phyloP scores from a whole-genome alignment of 2,888 invertebrate genomes.

The Ennomos quercinarius region DNA sequence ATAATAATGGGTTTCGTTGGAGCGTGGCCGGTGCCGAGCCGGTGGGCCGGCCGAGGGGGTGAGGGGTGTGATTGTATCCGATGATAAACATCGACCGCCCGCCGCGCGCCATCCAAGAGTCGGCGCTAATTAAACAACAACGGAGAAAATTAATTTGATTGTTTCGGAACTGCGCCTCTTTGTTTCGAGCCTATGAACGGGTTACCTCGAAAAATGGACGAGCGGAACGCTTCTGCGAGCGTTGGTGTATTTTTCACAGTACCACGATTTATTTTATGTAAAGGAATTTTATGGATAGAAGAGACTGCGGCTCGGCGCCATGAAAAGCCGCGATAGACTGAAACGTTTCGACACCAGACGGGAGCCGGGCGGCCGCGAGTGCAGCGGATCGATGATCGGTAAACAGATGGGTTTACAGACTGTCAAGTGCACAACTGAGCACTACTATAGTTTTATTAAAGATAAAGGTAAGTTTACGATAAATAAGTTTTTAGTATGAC shows the following conservation, averaged over 20 bases:
- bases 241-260: conserved; percentile 54
- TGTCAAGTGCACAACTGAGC: conserved; percentile 28
- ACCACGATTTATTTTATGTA: conserved; percentile 58
- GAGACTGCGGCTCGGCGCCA: conserved; percentile 52
- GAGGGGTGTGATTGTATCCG: conserved; percentile 77
- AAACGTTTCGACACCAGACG: conserved; percentile 64
- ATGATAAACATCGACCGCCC: conserved; percentile 83
- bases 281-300: conserved; percentile 45
- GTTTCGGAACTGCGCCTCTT: conserved; percentile 81
- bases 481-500: too few relatives aligned
- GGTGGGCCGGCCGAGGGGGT: conserved; percentile 51
- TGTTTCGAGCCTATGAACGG: conserved; percentile 68
- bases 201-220: conserved; percentile 76
- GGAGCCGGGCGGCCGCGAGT: conserved; percentile 72
- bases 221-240: conserved; percentile 57
- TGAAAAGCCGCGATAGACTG: conserved; percentile 69
- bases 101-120: conserved; percentile 77
- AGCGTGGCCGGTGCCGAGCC: conserved; percentile 59
- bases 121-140: conserved; percentile 84
- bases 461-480: too few relatives aligned
- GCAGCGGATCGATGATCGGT: conserved; percentile 59
- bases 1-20: conserved; percentile 80
- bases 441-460: neutral
- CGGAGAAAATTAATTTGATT: conserved; percentile 84
- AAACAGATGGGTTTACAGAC: conserved; percentile 47